Evolutionary conservation across 2,113 vertebrate species (phyloP), one percentile per base, ranked within the genome.

Genomic region (Apteryx mantelli): DNA sequence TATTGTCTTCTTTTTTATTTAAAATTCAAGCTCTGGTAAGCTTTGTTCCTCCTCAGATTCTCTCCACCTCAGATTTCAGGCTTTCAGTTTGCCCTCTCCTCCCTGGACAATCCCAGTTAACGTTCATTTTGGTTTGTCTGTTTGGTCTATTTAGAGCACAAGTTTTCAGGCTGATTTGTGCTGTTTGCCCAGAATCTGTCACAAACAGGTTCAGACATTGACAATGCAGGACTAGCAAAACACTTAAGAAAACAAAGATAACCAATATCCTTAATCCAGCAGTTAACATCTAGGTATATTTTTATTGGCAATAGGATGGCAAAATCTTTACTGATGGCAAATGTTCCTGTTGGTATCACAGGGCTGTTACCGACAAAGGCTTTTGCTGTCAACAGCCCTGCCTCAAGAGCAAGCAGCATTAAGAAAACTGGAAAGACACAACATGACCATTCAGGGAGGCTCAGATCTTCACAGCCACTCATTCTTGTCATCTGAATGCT

Each of bases 381-480:
- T 66, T 44, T 32, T 10, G 3, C 66, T 61, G 10, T 42, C 9
- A 83, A 44, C 1, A 87, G 32, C 11, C n/a, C 26, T 7, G 46
- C 48, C 53, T 26, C 25, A 40, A 74, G 69, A 79, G 4, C 66
- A 55, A 0, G 0, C 3, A 58, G 24, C 1, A 1, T 61, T 15
- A 70, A 66, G 26, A 85, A 83, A 85, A 30, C 9, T 11, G 2
- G 30, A 58, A 50, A 40, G 30, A 38, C 10, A 30, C 7, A 70
- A 30, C 2, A 0, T 4, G 40, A 61, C 0, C 3, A 21, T 8
- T 21, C 68, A 24, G 24, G 32, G 16, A 30, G 9, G 56, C 30
- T 34, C 9, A 7, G 34, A 30, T 20, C 25, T 55, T 55, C 50
- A 30, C 36, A 42, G 36, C 36, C 30, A 32, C 26, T 75, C 38